Evolutionary conservation across 2,797 vertebrate genomes (phyloP), one percentile per base, ranked within the genome.

Genomic region (Geotria australis): DNA sequence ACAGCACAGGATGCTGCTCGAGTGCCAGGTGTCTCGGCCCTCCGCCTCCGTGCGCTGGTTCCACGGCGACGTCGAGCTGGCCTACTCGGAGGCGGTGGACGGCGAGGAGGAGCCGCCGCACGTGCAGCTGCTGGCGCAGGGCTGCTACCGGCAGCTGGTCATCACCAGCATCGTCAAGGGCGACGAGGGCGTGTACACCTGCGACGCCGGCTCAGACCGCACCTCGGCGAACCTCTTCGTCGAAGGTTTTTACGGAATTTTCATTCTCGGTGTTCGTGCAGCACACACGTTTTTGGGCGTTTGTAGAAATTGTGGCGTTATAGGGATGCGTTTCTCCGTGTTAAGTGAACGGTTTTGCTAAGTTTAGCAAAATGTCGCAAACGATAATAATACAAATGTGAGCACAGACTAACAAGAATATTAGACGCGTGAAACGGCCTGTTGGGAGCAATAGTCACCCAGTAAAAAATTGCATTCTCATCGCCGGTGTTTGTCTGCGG

Each of bases 11-110:
- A 82, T 75, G 0, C 65, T 85, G 65, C 78, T 98, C 45, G 91
- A 98, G 67, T 98, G 91, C 74, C 85, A 93, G 65, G 77, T 98
- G 62, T 94, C 91, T 10, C 79, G 85, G 2, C 73, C 76, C 68
- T 96, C 66, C 0, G 85, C 86, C 38, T 63, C 68, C 57, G 91
- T 98, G 56, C 76, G 60, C 15, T 98, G 91, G 91, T 88, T 74
- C 68, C 89, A 84, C 63, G 79, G 74, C 61, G 68, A 73, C 1
- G 14, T 10, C 6, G 78, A 83, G 63, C 66, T 98, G 56, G 24
- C 51, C 7, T 24, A 38, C 24, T 38, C 24, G 24, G 24, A 38
- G 24, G 24, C 24, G 24, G 5, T 24, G 24, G 24, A 24, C 24
- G 51, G n/a, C 24, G 51, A 55, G n/a, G 51, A 55, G n/a, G n/a